Conservation (phyloP, 2,888 invertebrate genomes). For the Trissonchulus latispiculum region DNA sequence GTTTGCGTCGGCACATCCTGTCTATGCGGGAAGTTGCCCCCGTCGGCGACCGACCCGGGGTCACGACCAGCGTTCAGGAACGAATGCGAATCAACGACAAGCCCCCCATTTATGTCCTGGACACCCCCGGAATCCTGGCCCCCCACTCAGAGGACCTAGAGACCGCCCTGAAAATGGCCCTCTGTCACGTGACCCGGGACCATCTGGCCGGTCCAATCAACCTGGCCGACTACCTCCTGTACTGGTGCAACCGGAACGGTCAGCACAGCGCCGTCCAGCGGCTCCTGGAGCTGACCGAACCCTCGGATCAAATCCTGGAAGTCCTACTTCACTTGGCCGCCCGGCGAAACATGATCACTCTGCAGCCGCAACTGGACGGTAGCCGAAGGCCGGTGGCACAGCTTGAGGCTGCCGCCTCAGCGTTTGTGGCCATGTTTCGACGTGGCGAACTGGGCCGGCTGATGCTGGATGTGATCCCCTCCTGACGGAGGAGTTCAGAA, state of each 20-base stretch:
- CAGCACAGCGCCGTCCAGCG: background rate
- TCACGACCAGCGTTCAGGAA: constrained; percentile 38
- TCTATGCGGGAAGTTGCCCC: constrained; percentile 43
- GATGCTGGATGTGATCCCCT: constrained; percentile 15
- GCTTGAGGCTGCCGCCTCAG: too few relatives aligned
- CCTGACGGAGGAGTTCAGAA: too few relatives aligned
- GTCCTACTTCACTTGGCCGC: constrained; percentile 3
- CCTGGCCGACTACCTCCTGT: constrained; percentile 40
- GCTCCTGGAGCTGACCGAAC: background rate
- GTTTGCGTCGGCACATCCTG: constrained; percentile 60
- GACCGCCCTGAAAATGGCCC: constrained; percentile 37
- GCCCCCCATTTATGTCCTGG: constrained; percentile 39
- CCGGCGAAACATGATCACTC: background rate
- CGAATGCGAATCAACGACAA: constrained; percentile 37
- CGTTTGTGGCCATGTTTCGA: background rate
- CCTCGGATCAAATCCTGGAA: constrained; percentile 9
- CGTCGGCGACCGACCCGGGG: constrained; percentile 38
- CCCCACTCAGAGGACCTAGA: constrained; percentile 27
- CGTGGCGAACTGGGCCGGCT: background rate
- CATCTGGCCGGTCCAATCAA: constrained; percentile 32
- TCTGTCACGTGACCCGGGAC: constrained; percentile 39
- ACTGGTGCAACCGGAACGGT: constrained; percentile 32
- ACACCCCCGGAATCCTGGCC: constrained; percentile 41
- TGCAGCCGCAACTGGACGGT: background rate
- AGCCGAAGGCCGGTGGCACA: too few relatives aligned